phyloP scores from a whole-genome alignment of 2,888 invertebrate genomes.

The Amblyjoppa fuscipennis region DNA sequence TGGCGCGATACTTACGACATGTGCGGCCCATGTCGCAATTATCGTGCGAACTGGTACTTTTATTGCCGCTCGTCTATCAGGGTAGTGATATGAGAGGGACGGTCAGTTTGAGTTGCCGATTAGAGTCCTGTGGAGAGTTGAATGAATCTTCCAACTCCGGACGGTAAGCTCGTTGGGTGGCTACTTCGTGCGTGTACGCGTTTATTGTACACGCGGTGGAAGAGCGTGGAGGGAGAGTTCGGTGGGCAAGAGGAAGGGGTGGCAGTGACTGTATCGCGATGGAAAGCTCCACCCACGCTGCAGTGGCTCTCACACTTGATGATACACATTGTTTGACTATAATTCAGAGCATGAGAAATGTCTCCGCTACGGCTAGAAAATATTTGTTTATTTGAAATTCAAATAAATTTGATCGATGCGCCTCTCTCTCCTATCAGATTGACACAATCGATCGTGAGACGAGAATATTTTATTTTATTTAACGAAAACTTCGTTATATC shows the following conservation, averaged over 20 bases:
- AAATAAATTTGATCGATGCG: neutral
- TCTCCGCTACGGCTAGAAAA: neutral
- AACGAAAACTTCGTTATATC: neutral
- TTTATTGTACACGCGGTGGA: neutral
- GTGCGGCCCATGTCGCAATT: too few species aligned
- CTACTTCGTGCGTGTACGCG: neutral
- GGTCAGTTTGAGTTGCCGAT: neutral
- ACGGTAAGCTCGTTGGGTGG: neutral
- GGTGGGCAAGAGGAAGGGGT: constrained; percentile 33
- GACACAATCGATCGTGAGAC: neutral
- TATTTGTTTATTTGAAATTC: neutral
- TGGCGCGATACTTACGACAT: too few species aligned
- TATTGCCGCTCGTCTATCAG: too few species aligned
- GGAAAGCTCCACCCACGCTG: constrained; percentile 62
- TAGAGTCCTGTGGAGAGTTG: constrained; percentile 33
- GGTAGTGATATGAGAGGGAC: constrained; percentile 2
- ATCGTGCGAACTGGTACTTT: too few species aligned
- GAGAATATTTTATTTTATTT: neutral
- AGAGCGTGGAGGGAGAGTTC: constrained; percentile 10
- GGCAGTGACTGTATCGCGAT: constrained; percentile 31
- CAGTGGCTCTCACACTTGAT: constrained; percentile 57
- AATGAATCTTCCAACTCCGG: constrained; percentile 10
- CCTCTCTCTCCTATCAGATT: neutral
- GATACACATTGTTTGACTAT: neutral
- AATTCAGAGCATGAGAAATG: neutral